Conservation (phyloP, 1,140 invertebrate species). For the Trichonephila clavipes region DNA sequence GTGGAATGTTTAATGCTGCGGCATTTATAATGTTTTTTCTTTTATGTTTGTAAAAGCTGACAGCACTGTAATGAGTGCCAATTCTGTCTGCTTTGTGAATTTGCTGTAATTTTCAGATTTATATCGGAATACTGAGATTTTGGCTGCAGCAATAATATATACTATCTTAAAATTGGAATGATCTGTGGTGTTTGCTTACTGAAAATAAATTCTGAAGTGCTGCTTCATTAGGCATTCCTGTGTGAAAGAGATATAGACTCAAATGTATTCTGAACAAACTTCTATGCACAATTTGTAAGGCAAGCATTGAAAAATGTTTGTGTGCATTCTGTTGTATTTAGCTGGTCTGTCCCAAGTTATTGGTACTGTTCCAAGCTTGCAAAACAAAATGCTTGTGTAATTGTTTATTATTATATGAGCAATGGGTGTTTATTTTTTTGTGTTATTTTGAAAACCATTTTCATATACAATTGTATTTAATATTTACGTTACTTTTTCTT, state of each 20-base stretch:
- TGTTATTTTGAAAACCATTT: slow-evolving; percentile 80
- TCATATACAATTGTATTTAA: slow-evolving; percentile 80
- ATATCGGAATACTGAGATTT: slow-evolving; percentile 43
- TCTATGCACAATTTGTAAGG: slow-evolving; percentile 71
- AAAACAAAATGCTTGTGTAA: slow-evolving; percentile 56
- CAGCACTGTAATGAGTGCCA: slow-evolving; percentile 72
- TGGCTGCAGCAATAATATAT: slow-evolving; percentile 24
- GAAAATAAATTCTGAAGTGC: slow-evolving; percentile 42
- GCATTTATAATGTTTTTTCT: slow-evolving; percentile 46
- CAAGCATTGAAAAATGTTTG: slow-evolving; percentile 61
- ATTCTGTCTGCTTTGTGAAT: slow-evolving; percentile 58
- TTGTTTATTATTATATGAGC: slow-evolving; percentile 76
- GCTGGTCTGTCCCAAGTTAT: slow-evolving; percentile 40
- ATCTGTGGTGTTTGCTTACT: slow-evolving; percentile 45
- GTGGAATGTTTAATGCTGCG: slow-evolving; percentile 75
- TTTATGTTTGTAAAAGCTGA: slow-evolving; percentile 58
- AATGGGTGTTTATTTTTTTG: slow-evolving; percentile 78
- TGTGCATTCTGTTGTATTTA: slow-evolving; percentile 70
- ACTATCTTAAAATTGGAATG: slow-evolving; percentile 30
- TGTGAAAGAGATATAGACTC: slow-evolving; percentile 53
- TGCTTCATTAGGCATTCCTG: slow-evolving; percentile 74
- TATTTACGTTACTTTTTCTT: slow-evolving; percentile 79
- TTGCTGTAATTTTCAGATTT: slow-evolving; percentile 57
- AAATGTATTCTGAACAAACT: slow-evolving; percentile 74
- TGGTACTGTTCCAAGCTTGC: slow-evolving; percentile 7